These are phyloP conservation scores for Steromphala cineraria DNA, from an alignment of 2,888 invertebrate species.

Conservation along the genomic window DNA sequence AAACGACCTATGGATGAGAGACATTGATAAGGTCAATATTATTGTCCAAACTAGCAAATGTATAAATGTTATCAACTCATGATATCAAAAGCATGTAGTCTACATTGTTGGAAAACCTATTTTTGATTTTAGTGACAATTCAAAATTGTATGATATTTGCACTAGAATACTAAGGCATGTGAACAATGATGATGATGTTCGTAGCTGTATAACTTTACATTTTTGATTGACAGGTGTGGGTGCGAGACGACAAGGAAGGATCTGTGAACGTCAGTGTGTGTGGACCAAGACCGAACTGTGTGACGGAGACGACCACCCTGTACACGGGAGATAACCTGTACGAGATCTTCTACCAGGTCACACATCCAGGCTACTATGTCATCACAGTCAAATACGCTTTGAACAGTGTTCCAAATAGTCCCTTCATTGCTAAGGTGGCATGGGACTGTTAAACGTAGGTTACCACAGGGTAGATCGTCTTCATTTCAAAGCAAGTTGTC, in stretches of 20 bases:
- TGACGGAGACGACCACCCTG: constrained; percentile 65
- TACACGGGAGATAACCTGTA: constrained; percentile 72
- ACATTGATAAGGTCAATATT: too few species aligned
- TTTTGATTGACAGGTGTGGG: constrained; percentile 57
- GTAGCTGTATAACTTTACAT: background rate
- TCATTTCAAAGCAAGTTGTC: too few species aligned
- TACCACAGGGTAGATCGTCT: too few species aligned
- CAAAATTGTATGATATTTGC: too few species aligned
- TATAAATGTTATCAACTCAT: too few species aligned
- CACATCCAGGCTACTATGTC: constrained; percentile 69
- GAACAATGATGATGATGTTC: background rate
- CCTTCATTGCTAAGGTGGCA: constrained; percentile 57
- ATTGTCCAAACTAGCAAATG: too few species aligned
- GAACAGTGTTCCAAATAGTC: constrained; percentile 58
- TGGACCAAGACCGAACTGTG: constrained; percentile 62
- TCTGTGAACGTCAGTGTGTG: constrained; percentile 65
- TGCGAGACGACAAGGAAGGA: constrained; percentile 56
- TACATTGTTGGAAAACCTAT: too few species aligned
- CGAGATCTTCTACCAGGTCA: constrained; percentile 70
- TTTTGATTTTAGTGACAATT: too few species aligned
- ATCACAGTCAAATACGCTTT: constrained; percentile 70
- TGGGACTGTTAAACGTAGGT: background rate
- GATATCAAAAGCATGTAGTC: too few species aligned
- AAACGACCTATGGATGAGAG: too few species aligned
- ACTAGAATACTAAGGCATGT: too few species aligned